Evolutionary conservation across 2,113 vertebrate genomes (phyloP).

Genomic region (Mesocricetus auratus): DNA sequence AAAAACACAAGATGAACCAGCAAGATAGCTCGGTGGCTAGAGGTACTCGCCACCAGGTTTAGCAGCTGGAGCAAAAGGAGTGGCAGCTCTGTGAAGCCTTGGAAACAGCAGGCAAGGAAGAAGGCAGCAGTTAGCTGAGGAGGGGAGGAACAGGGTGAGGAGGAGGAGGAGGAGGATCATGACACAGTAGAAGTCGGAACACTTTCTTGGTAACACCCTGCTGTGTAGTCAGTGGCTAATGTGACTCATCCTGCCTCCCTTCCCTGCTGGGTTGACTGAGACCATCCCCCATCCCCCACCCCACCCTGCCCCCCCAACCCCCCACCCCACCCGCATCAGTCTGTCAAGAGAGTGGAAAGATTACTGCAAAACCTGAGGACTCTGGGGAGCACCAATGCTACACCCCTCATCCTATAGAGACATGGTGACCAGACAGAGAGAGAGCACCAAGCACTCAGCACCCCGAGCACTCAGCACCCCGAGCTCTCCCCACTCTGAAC

Average conservation of each 20-base stretch:
- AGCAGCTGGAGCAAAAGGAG: not conserved
- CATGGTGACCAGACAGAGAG: not conserved
- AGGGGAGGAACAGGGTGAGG: not conserved
- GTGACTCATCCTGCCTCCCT: not conserved
- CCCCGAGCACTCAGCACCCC: no score
- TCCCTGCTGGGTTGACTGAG: not conserved
- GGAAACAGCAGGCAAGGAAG: conserved; percentile 8
- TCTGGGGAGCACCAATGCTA: not conserved
- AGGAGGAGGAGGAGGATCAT: not conserved
- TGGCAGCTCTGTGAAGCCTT: not conserved
- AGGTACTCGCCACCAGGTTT: conserved; percentile 6
- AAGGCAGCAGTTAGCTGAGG: not conserved
- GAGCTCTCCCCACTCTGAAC: no score
- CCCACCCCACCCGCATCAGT: not conserved
- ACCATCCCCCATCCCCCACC: not conserved
- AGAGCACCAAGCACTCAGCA: not conserved
- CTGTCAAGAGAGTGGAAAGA: not conserved
- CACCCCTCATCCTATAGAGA: not conserved
- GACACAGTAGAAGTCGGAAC: not conserved
- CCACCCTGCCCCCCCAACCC: no score
- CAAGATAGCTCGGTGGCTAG: not conserved
- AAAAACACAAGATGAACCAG: not conserved
- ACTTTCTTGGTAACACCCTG: not conserved
- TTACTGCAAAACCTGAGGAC: not conserved
- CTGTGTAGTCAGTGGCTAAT: not conserved